Evolutionary conservation across 2,113 vertebrate species (phyloP).

Genomic region (Mus musculus): DNA sequence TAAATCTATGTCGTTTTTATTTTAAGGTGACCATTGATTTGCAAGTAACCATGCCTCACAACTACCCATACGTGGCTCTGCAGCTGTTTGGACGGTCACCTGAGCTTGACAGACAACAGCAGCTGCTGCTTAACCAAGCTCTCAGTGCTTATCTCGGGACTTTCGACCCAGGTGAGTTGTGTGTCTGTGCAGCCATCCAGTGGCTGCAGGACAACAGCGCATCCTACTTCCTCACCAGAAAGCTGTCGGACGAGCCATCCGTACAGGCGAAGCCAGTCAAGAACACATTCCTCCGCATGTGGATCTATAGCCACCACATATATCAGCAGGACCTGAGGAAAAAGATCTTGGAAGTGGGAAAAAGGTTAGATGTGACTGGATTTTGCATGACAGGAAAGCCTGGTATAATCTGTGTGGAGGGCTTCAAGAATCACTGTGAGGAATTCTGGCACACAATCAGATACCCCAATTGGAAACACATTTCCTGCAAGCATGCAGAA

Average conservation of each 20-base stretch:
- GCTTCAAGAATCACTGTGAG: constrained; percentile 84
- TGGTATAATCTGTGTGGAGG: constrained; percentile 89
- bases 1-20: constrained; percentile 66
- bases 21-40: constrained; percentile 87
- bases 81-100: constrained; percentile 86
- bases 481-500: constrained; percentile 89
- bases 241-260: background rate
- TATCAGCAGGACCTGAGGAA: constrained; percentile 88
- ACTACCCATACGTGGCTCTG: constrained; percentile 82
- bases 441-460: constrained; percentile 88
- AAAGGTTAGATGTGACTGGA: constrained; percentile 87
- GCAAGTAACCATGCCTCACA: constrained; percentile 87
- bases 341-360: constrained; percentile 88
- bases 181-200: constrained; percentile 85
- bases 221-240: constrained; percentile 77
- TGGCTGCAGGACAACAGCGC: constrained; percentile 87
- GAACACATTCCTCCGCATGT: constrained; percentile 84
- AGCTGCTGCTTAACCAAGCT: constrained; percentile 85
- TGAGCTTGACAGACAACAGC: constrained; percentile 85
- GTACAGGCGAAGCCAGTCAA: constrained; percentile 52
- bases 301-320: constrained; percentile 91
- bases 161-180: constrained; percentile 84
- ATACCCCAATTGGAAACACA: constrained; percentile 90
- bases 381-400: constrained; percentile 90
- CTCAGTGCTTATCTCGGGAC: constrained; percentile 83